A percentile compares a stretch with the other conserved stretches of the same genome.
Evolutionary conservation across 2,888 invertebrate genomes (phyloP).

Genomic region (Dicroscelio sp.): DNA sequence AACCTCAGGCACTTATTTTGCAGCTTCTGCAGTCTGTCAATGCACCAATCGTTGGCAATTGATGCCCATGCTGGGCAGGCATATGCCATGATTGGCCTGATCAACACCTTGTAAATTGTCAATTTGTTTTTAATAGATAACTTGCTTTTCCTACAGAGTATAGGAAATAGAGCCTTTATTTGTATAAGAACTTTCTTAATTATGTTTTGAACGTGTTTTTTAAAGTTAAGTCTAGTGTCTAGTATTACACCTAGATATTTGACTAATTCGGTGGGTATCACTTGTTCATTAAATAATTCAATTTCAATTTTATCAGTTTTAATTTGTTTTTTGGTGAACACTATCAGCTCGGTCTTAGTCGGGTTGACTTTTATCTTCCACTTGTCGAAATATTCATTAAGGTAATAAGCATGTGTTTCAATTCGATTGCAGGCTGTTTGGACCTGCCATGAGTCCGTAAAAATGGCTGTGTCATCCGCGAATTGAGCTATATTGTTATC

Average conservation of each 20-base stretch:
- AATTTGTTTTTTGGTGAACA: background rate
- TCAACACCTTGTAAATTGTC: constrained; percentile 24
- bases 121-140: constrained; percentile 24
- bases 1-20: constrained; percentile 18
- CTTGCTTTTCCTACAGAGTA: background rate
- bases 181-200: background rate
- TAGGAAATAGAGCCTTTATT: background rate
- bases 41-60: background rate
- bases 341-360: background rate
- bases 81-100: constrained; percentile 11
- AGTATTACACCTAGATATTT: constrained; percentile 14
- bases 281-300: background rate
- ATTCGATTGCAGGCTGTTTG: background rate
- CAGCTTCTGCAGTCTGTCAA: background rate
- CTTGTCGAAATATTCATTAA: background rate
- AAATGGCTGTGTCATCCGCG: background rate
- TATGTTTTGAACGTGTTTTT: background rate
- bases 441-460: background rate
- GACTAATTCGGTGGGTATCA: background rate
- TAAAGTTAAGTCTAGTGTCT: constrained; percentile 3
- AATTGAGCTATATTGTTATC: background rate
- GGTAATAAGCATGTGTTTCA: background rate
- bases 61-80: background rate
- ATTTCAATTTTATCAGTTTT: background rate
- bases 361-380: background rate